phyloP scores from a whole-genome alignment of 2,113 vertebrate species.

The Pluvianellus socialis region DNA sequence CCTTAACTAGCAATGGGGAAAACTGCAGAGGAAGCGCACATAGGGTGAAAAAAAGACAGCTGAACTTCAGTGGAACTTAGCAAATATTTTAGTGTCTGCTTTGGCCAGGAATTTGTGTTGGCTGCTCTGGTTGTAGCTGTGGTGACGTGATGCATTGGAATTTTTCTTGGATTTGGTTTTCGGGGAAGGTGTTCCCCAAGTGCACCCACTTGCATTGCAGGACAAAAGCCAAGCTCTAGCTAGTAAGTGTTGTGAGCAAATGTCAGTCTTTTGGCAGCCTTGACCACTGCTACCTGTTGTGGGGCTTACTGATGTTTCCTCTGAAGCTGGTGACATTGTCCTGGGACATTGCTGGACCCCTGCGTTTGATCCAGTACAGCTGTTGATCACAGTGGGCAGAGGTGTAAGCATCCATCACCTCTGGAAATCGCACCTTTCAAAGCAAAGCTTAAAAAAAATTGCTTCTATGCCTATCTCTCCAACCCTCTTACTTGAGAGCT shows the following conservation, averaged over 20 bases:
- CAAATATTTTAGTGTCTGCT: conserved; percentile 1
- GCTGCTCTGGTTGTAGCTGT: not conserved
- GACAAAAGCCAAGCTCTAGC: not conserved
- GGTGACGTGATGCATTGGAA: not conserved
- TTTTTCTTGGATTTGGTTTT: not conserved
- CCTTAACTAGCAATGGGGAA: not conserved
- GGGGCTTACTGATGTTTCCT: not conserved
- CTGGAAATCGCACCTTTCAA: not conserved
- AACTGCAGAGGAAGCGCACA: not conserved
- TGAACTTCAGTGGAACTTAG: not conserved
- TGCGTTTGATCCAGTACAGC: not conserved
- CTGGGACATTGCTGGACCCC: not conserved
- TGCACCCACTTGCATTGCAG: not conserved
- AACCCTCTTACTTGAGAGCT: not conserved
- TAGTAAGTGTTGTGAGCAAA: not conserved
- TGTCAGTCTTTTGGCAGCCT: not conserved
- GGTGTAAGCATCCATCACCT: not conserved
- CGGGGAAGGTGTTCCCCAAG: not conserved
- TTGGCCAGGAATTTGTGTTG: conserved; percentile 5
- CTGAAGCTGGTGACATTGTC: not conserved
- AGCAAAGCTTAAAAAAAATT: not conserved
- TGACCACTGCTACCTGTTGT: not conserved
- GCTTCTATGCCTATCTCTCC: not conserved
- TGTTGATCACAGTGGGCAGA: not conserved
- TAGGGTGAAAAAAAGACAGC: not conserved